Conservation (phyloP, 2,888 invertebrate species). For the Hirtodrosophila alboralis region DNA sequence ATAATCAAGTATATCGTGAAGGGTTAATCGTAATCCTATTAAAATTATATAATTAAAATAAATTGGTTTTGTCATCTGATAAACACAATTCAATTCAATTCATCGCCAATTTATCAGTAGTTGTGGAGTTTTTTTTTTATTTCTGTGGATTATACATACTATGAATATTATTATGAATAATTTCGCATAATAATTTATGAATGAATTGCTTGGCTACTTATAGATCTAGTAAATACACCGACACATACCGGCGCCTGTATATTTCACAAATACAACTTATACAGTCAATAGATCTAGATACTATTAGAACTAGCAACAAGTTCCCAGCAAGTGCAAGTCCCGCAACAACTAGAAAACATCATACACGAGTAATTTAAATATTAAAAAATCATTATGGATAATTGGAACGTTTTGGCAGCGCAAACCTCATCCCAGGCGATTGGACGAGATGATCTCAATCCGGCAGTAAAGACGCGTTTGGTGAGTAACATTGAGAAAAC, state of each 20-base stretch:
- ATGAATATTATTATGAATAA: slow-evolving; percentile 7
- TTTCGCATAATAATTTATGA: slow-evolving; percentile 36
- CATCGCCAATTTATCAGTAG: no score
- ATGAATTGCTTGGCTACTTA: slow-evolving; percentile 56
- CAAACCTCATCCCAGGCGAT: slow-evolving; percentile 88
- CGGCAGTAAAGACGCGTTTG: slow-evolving; percentile 79
- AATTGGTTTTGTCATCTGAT: no score
- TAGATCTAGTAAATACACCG: slow-evolving; percentile 44
- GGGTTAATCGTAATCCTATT: no score
- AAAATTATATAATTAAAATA: no score
- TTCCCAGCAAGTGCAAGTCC: slow-evolving; percentile 22
- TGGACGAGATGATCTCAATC: slow-evolving; percentile 86
- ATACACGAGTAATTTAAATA: slow-evolving; percentile 26
- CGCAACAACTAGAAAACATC: slow-evolving; percentile 22
- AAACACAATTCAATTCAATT: no score
- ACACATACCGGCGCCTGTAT: slow-evolving; percentile 36
- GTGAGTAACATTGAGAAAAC: slow-evolving; percentile 65
- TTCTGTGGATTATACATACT: no score
- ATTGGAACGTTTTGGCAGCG: slow-evolving; percentile 89
- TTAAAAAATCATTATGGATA: slow-evolving; percentile 86
- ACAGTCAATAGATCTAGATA: slow-evolving; percentile 33
- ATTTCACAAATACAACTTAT: slow-evolving; percentile 14
- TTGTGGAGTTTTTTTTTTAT: no score
- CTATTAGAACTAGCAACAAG: slow-evolving; percentile 22
- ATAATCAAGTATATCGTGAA: no score